phyloP scores from a whole-genome alignment of 1,140 invertebrate genomes.

The Venturia canescens region DNA sequence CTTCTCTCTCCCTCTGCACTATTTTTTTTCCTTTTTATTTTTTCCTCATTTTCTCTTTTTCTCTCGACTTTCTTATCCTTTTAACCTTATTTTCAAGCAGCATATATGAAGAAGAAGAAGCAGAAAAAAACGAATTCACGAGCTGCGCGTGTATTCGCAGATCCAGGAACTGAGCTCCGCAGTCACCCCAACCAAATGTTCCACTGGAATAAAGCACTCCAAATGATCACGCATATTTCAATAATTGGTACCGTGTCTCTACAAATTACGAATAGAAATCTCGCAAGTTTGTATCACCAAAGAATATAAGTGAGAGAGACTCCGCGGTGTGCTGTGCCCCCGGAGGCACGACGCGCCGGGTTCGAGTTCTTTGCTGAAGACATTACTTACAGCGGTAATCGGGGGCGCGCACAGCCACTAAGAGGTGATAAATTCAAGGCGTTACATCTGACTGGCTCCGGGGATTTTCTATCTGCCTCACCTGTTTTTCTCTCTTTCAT shows the following conservation, averaged over 20 bases:
- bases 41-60: neutral
- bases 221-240: too few relatives aligned
- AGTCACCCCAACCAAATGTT: too few relatives aligned
- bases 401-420: slow-evolving; percentile 51
- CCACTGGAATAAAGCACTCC: neutral
- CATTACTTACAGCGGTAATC: slow-evolving; percentile 63
- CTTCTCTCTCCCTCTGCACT: slow-evolving; percentile 17
- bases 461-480: neutral
- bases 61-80: neutral
- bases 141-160: neutral
- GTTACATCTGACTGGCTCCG: slow-evolving; percentile 56
- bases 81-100: slow-evolving; percentile 40
- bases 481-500: slow-evolving; percentile 31
- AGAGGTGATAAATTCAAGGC: slow-evolving; percentile 65
- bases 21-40: slow-evolving; percentile 13
- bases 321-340: neutral
- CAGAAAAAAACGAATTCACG: slow-evolving; percentile 6
- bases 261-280: too few relatives aligned
- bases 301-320: too few relatives aligned
- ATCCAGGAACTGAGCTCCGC: neutral
- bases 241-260: too few relatives aligned
- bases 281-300: too few relatives aligned
- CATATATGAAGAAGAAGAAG: neutral
- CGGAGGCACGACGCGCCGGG: neutral
- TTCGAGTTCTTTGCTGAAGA: slow-evolving; percentile 56